Evolutionary conservation across 2,888 invertebrate genomes (phyloP), one percentile per base, ranked within the genome.

Genomic region (Exocentrus adspersus): DNA sequence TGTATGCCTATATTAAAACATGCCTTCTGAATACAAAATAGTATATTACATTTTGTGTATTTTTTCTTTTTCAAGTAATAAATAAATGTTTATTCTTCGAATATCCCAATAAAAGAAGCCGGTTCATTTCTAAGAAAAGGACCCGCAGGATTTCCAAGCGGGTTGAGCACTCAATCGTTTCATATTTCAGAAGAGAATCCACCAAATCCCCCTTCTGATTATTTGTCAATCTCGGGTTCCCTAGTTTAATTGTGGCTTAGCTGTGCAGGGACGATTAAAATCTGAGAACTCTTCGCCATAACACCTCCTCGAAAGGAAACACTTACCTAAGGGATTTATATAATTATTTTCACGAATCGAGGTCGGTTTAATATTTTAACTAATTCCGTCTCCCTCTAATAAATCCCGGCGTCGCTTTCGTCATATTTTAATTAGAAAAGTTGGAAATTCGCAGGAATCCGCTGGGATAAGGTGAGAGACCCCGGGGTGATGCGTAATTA

Each of bases 211-310:
- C 12, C 46, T 56, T 62, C 51, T 54, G 62, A 62, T 62, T 62
- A 62, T 62, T 62, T 62, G 62, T 62, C 62, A 62, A 62, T 62
- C 56, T 62, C 62, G 57, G 62, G 50, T 62, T 46, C 52, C 42
- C 42, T 32, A 62, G 56, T 51, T 62, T 62, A 62, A 62, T 62
- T 62, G 62, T 57, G 56, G 61, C 48, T 62, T 56, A 62, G 62
- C 56, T 62, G 41, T 57, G 57, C 54, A 30, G 51, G 42, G 62
- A 53, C 51, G 62, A 62, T 62, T 62, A 62, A 62, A 62, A 56
- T 62, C 57, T 51, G 53, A 62, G 46, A 61, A 48, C 45, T 60
- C 60, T 45, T 20, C 60, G 52, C 42, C 51, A n/a, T n/a, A n/a
- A n/a, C n/a, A 30, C 43, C 60, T 60, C 19, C 51, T 51, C 52